Base-by-base conservation (phyloP, 2,113 vertebrate species). In the Rhinichthys klamathensis region DNA sequence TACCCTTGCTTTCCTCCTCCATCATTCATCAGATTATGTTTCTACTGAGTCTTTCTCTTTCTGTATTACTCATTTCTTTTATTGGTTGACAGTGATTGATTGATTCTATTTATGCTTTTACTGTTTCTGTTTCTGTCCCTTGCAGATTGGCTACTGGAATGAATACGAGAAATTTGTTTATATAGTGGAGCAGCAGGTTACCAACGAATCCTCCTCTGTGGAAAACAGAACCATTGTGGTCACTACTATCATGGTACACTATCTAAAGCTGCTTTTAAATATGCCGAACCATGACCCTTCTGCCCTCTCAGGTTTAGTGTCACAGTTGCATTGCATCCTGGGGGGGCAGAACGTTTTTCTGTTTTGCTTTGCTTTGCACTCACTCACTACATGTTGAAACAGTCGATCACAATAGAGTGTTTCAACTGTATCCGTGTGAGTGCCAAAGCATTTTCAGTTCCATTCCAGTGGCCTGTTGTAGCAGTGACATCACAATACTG, bases 211-310 rank as follows among this genome's bases (percentile, higher is more conserved):
- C 79, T 96, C 97, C 35, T 98, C 97, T 93, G 93, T 97, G 93
- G 98, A 99, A 95, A 99, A 99, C 93, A 95, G 97, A 94, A 99
- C 98, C 90, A 99, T 99, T 90, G 97, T 99, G 89, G 98, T 99
- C 92, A 99, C 98, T 90, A 99, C 98, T 92, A 99, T 99, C 94
- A 95, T 99, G 96, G 98, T 99, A 97, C 96, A 95, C 94, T 93
- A 90, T 92, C 76, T 83, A 91, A 92, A 85, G 88, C 91, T 90
- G 91, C 89, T 93, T 94, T 93, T 85, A 51, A 94, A 87, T 93
- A 91, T 93, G 91, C 91, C 18, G 88, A 93, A 90, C 88, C 87
- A 88, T 93, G 41, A 93, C 89, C 93, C 93, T 95, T 95, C 94
- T 94, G 93, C 94, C 93, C 92, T 92, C 93, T 93, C 93, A 93